Evolutionary conservation across 2,888 invertebrate species (phyloP), one percentile per base, ranked within the genome.

Genomic region (Bhutanitis thaidina): DNA sequence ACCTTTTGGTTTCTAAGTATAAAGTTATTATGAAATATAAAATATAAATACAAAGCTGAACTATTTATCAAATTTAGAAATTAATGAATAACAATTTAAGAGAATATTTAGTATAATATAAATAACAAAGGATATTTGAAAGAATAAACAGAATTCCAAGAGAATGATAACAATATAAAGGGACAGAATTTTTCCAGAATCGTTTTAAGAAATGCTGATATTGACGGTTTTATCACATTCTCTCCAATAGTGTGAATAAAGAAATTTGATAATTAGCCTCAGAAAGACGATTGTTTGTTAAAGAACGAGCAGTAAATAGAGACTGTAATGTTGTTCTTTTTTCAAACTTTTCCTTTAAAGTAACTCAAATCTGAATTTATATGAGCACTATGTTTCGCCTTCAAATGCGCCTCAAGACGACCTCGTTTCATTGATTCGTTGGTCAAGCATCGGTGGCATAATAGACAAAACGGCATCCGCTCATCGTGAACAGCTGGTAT

Each of bases 181-280:
- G n/a, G n/a, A n/a, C n/a, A n/a, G n/a, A n/a, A n/a, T 47, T 43
- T 52, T 52, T 47, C 43, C 32, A 47, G 32, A 47, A 47, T 37
- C 46, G 47, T 52, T 52, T 52, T 52, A 47, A 47, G 43, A 43
- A 47, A 47, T 47, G 43, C 32, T 47, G 47, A 47, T 39, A 43
- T 52, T 30, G 43, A 43, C 30, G 52, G 43, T 47, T 52, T 36
- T 25, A 49, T 36, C 10, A 35, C 16, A 36, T 43, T 47, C 46
- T 46, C 52, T 43, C 43, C 37, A 37, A 43, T 37, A 43, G 47
- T 52, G 43, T 43, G 47, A 52, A 43, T 32, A 47, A 37, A 38
- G 37, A 47, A 52, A 52, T 30, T 47, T 37, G 43, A 43, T 52
- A 52, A 52, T 47, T 52, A 47, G 47, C 52, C 52, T 47, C 43